Evolutionary conservation across 2,113 vertebrate species (phyloP), one percentile per base, ranked within the genome.

Genomic region (Ahaetulla prasina): DNA sequence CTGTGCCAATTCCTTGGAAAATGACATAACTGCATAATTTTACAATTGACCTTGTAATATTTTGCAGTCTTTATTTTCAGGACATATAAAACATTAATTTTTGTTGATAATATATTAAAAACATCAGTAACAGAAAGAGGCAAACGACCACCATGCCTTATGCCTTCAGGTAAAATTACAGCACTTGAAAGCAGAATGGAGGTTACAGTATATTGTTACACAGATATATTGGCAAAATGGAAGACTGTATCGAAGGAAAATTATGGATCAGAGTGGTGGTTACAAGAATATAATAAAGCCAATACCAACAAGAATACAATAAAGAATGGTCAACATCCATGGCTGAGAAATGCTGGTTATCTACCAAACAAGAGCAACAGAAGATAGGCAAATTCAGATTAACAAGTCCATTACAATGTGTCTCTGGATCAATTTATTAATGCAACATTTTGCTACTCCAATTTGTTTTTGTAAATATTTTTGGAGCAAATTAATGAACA

Each of bases 1-100:
- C 95, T 92, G 93, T 92, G 3, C 92, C 94, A 96, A 96, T 95
- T 95, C 86, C 90, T 90, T 93, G 94, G 94, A 93, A 96, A 94
- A 91, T 68, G 91, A 93, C 88, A 91, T 96, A 94, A 92, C 93
- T 93, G 92, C 95, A 93, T 60, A 80, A 95, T 93, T 94, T 87
- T 92, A 57, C 54, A 0, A 0, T 10, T 93, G 90, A 90, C 35
- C 20, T 88, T 89, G 50, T 39, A 43, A 54, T 14, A 30, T 50
- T 25, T 25, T 27, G 20, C 8, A 1, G 9, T 27, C 54, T 52
- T 92, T 86, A 87, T 80, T 54, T 43, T 0, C 54, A 87, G 39
- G 80, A 30, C 74, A 20, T 52, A 90, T 85, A 80, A 91, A 88
- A 60, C 86, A 16, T 90, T 91, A 91, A 89, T 94, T 60, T 1